phyloP scores from a whole-genome alignment of 2,113 vertebrate genomes.

The Anthoscopus minutus region DNA sequence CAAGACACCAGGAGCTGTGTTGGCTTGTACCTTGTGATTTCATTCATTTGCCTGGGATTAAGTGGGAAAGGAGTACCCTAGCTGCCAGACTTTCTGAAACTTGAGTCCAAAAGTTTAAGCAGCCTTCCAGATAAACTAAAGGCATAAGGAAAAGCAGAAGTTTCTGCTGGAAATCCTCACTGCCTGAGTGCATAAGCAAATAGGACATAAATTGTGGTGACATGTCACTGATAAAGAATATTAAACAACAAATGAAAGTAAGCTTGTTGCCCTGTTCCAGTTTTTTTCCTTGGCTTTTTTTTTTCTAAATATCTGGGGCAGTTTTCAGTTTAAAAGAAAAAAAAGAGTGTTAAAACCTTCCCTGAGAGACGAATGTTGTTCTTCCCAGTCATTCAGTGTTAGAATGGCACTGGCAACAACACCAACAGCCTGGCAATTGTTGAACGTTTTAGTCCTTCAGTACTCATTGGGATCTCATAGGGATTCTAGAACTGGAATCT shows the following conservation, averaged over 20 bases:
- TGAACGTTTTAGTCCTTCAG: background rate
- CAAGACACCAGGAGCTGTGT: background rate
- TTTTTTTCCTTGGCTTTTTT: background rate
- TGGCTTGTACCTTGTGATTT: background rate
- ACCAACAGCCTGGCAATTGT: background rate
- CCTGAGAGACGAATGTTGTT: background rate
- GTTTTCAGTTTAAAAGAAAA: background rate
- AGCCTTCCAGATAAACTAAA: background rate
- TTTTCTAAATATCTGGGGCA: background rate
- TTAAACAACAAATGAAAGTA: background rate
- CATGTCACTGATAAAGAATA: background rate
- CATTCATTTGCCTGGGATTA: background rate
- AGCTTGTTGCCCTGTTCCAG: background rate
- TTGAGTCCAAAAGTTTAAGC: background rate
- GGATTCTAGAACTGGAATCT: background rate
- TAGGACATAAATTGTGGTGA: background rate
- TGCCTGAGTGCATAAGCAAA: background rate
- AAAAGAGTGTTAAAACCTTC: background rate
- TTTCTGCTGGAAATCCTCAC: background rate
- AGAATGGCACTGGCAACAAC: no score
- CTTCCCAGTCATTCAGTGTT: background rate
- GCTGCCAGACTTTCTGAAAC: background rate
- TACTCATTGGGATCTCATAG: background rate
- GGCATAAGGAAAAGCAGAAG: background rate
- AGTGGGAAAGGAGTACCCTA: background rate